These are phyloP conservation scores for Sebastes matsubarae DNA, from an alignment of 2,797 vertebrate species.

Conservation along the genomic window DNA sequence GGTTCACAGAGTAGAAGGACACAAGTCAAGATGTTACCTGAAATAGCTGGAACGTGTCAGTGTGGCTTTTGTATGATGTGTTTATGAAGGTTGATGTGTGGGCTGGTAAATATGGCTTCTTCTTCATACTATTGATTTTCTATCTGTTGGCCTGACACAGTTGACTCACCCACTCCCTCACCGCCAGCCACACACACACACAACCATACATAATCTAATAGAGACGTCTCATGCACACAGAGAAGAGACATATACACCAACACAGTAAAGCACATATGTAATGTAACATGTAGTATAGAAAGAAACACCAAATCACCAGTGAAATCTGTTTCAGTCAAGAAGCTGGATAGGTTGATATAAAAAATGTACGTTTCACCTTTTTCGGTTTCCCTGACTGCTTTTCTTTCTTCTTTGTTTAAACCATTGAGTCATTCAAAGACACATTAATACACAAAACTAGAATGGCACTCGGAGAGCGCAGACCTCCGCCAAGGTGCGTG, in stretches of 20 bases:
- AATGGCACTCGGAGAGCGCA: too few species aligned
- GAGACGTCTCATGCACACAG: background rate
- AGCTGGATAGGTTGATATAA: background rate
- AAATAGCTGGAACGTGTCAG: conserved; percentile 20
- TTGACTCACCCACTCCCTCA: background rate
- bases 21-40: background rate
- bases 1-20: background rate
- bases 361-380: background rate
- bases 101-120: conserved; percentile 20
- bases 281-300: background rate
- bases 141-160: conserved; percentile 37
- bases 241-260: background rate
- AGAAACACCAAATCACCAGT: background rate
- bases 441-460: background rate
- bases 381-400: background rate
- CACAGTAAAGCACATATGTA: background rate
- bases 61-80: conserved; percentile 3
- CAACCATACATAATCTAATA: conserved; percentile 15
- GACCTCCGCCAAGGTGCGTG: too few species aligned
- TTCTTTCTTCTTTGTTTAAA: background rate
- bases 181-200: background rate
- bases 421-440: background rate
- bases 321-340: background rate
- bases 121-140: conserved; percentile 64
- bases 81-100: conserved; percentile 15